These are phyloP conservation scores for Laothoe populi DNA, from an alignment of 2,888 invertebrate genomes.

Conservation along the genomic window DNA sequence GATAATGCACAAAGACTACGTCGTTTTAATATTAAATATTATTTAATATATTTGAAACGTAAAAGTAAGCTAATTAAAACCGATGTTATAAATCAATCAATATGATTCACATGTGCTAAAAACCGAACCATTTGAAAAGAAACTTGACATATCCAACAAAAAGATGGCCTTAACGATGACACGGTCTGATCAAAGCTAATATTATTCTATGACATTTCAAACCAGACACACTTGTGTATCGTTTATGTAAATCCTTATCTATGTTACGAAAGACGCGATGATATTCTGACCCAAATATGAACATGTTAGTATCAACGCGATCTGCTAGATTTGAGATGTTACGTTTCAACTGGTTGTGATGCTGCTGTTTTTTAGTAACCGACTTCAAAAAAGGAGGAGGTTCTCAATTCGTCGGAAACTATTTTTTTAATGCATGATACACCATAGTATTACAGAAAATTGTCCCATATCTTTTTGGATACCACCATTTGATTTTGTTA, in stretches of 20 bases:
- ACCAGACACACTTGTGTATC: constrained; percentile 29
- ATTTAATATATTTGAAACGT: no score
- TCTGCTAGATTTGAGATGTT: constrained; percentile 3
- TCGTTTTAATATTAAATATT: no score
- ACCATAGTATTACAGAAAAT: no score
- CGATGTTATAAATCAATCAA: background rate
- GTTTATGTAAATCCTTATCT: constrained; percentile 30
- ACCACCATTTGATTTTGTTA: no score
- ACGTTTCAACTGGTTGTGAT: no score
- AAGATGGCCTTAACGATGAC: constrained; percentile 26
- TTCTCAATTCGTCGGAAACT: no score
- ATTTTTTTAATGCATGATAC: no score
- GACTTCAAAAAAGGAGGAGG: no score
- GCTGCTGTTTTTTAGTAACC: no score
- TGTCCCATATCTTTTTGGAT: no score
- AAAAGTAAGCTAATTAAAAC: background rate
- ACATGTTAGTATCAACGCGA: background rate
- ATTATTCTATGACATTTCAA: constrained; percentile 43
- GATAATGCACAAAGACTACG: no score
- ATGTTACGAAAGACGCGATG: constrained; percentile 32
- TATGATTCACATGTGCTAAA: background rate
- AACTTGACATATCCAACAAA: constrained; percentile 37
- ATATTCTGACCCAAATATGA: constrained; percentile 25
- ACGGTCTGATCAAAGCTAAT: constrained; percentile 32
- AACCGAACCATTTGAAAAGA: background rate